phyloP scores from a whole-genome alignment of 2,113 vertebrate species.

The Mesoclemmys tuberculata region DNA sequence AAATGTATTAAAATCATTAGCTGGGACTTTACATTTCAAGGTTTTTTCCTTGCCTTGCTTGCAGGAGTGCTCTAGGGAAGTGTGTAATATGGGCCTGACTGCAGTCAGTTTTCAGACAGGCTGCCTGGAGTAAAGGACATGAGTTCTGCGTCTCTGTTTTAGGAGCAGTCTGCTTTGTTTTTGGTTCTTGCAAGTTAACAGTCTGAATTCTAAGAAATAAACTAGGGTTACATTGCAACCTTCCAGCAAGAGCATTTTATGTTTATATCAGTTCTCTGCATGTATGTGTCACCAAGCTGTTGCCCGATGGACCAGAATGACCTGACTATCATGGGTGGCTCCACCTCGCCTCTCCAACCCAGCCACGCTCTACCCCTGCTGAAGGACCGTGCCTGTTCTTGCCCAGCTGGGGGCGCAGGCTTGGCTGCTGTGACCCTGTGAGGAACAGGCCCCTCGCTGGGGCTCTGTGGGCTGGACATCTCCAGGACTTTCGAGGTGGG shows the following conservation, averaged over 20 bases:
- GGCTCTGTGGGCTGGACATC: too few relatives aligned
- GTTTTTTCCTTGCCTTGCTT: neutral
- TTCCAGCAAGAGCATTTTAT: neutral
- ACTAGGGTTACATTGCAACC: neutral
- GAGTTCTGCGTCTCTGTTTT: neutral
- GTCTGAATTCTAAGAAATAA: neutral
- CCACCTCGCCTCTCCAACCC: too few relatives aligned
- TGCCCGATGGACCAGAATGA: neutral
- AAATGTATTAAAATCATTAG: neutral
- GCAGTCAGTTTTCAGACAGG: neutral
- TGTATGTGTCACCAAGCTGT: neutral
- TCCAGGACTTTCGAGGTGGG: too few relatives aligned
- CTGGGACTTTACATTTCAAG: neutral
- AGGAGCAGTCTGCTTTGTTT: neutral
- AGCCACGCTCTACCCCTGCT: too few relatives aligned
- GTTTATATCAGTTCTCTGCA: neutral
- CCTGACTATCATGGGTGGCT: neutral
- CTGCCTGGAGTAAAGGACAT: neutral
- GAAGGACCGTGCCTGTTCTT: too few relatives aligned
- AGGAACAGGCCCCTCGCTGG: too few relatives aligned
- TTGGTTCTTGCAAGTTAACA: neutral
- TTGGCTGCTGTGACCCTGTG: too few relatives aligned
- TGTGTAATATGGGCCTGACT: neutral
- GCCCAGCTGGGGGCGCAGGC: too few relatives aligned
- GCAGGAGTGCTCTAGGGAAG: neutral